Evolutionary conservation across 2,797 vertebrate species (phyloP).

Genomic region (Trichosurus vulpecula): DNA sequence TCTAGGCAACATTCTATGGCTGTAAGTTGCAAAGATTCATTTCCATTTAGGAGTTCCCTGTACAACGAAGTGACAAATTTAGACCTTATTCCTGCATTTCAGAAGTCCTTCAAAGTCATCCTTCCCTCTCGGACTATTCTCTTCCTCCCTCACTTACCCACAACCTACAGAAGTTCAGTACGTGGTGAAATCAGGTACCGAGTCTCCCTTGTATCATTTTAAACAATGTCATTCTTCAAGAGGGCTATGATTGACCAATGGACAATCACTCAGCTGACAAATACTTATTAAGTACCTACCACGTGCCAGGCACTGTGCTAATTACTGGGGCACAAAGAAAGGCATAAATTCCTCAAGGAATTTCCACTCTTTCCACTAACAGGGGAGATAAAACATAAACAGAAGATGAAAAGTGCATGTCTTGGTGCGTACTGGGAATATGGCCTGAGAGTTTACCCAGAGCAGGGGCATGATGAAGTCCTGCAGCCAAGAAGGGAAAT

Average conservation of each 20-base stretch:
- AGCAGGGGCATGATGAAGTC: background rate
- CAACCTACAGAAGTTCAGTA: background rate
- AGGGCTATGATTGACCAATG: background rate
- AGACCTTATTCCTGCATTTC: background rate
- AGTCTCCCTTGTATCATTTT: background rate
- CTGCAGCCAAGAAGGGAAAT: background rate
- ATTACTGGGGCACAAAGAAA: background rate
- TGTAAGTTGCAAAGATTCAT: background rate
- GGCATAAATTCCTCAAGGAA: background rate
- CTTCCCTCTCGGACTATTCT: background rate
- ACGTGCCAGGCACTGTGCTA: background rate
- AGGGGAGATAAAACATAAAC: background rate
- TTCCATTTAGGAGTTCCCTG: background rate
- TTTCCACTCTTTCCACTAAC: background rate
- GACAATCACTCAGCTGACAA: too few relatives aligned
- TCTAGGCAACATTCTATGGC: slow-evolving; percentile 3
- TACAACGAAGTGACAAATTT: background rate
- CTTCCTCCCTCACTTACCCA: background rate
- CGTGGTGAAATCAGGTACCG: background rate
- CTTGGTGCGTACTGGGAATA: background rate
- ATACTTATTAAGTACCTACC: background rate
- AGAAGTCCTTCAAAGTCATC: background rate
- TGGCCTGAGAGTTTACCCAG: background rate
- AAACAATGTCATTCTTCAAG: background rate
- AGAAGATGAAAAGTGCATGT: background rate